Evolutionary conservation across 2,797 vertebrate species (phyloP), one percentile per base, ranked within the genome.

Genomic region (Lutjanus campechanus): DNA sequence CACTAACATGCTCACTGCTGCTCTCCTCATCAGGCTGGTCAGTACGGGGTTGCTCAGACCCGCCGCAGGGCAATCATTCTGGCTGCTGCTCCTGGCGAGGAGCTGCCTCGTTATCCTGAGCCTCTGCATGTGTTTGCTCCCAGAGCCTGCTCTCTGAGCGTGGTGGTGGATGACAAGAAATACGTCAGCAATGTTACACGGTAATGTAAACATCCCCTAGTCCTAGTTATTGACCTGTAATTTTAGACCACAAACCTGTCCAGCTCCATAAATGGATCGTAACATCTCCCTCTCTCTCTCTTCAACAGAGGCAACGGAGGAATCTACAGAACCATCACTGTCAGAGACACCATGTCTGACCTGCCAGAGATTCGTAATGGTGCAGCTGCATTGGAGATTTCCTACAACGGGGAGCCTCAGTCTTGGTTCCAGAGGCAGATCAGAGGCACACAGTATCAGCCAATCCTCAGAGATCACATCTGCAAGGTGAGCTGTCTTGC

Each of bases 401-500:
- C 97, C 17, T 99, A 99, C 91, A 99, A 99, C 0, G 98, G 98
- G 0, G 98, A 99, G 72, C 98, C 98, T 0, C 98, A 98, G 94
- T 99, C 98, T n/a, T 99, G 98, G 98, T 99, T 99, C 94, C 98
- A 99, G 95, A 95, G 98, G 70, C 97, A 99, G 79, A 98, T 98
- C 79, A 93, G 98, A 53, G 98, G 98, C 46, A 96, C 97, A 0
- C 98, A 99, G 85, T 99, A 99, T 81, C 98, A 99, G 86, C 98
- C 98, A 22, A 99, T 99, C 89, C 97, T 99, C 92, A 94, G 96
- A 93, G 98, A 99, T 81, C 98, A 99, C 47, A 97, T 99, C 92
- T 99, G 98, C 90, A 99, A 99, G 97, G 98, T 99, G 49, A 78
- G 80, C 47, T 12, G 4, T 7, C 41, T 54, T 36, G 29, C 29